Percentiles rank a stretch among this genome's conserved stretches.
Evolutionary conservation across 2,113 vertebrate species (phyloP).

Genomic region (Lophura nycthemera): DNA sequence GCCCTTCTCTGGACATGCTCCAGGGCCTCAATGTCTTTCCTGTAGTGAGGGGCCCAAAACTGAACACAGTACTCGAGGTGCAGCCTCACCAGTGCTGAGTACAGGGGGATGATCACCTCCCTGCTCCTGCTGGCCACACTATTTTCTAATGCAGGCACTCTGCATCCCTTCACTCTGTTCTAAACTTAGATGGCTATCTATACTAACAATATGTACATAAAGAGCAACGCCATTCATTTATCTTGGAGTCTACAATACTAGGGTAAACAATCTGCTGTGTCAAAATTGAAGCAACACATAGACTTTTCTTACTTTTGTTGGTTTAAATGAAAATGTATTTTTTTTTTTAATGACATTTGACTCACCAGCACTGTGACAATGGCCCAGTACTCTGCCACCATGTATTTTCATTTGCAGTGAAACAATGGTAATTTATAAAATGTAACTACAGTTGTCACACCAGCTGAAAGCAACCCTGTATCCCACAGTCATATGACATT

Average conservation of each 20-base stretch:
- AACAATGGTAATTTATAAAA: constrained; percentile 59
- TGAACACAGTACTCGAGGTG: no score
- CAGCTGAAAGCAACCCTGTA: constrained; percentile 43
- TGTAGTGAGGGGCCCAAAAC: no score
- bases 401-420: constrained; percentile 53
- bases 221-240: background rate
- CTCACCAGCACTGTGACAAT: background rate
- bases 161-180: background rate
- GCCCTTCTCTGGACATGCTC: no score
- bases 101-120: no score
- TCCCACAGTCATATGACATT: constrained; percentile 42
- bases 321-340: background rate
- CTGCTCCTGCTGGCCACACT: no score
- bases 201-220: background rate
- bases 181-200: background rate
- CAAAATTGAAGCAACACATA: background rate
- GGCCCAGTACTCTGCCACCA: background rate
- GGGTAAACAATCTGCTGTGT: background rate
- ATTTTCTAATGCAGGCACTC: no score
- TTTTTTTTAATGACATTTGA: background rate
- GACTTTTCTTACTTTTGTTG: background rate
- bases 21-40: no score
- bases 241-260: background rate
- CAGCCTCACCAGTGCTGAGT: no score
- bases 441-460: constrained; percentile 21